phyloP scores from a whole-genome alignment of 1,140 invertebrate species.

The Zaprionus inermis region DNA sequence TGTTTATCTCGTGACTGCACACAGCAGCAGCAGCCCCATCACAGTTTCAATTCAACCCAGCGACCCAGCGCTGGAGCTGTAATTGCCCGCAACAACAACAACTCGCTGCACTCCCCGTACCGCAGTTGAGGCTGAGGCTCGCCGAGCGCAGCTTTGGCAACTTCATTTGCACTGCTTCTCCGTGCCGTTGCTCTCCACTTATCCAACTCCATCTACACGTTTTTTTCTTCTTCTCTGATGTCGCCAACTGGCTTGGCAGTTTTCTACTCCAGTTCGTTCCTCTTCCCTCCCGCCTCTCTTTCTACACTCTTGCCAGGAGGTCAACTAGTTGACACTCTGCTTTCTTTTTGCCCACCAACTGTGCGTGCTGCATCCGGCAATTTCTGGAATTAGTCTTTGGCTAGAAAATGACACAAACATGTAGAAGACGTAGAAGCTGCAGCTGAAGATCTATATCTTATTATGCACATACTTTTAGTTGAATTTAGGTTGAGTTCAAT shows the following conservation, averaged over 20 bases:
- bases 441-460: conserved; percentile 70
- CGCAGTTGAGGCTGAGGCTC: conserved; percentile 14
- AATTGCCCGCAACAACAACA: conserved; percentile 61
- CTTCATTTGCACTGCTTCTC: conserved; percentile 71
- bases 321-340: conserved; percentile 73
- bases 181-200: background rate
- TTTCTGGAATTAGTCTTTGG: conserved; percentile 67
- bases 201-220: conserved; percentile 2
- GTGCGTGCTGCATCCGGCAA: conserved; percentile 57
- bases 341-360: conserved; percentile 6
- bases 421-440: background rate
- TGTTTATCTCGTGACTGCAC: conserved; percentile 76
- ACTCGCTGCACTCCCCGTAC: conserved; percentile 22
- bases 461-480: conserved; percentile 54
- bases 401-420: conserved; percentile 52
- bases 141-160: conserved; percentile 68
- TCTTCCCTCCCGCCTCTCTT: conserved; percentile 10
- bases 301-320: conserved; percentile 65
- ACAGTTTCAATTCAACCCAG: conserved; percentile 34
- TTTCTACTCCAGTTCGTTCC: conserved; percentile 11
- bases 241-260: conserved; percentile 39
- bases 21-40: conserved; percentile 23
- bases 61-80: conserved; percentile 48
- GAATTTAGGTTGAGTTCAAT: conserved; percentile 15
- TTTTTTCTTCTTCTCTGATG: conserved; percentile 40